These are phyloP conservation scores for Chlorodrepanis virens DNA, from an alignment of 2,113 vertebrate species.

Conservation along the genomic window DNA sequence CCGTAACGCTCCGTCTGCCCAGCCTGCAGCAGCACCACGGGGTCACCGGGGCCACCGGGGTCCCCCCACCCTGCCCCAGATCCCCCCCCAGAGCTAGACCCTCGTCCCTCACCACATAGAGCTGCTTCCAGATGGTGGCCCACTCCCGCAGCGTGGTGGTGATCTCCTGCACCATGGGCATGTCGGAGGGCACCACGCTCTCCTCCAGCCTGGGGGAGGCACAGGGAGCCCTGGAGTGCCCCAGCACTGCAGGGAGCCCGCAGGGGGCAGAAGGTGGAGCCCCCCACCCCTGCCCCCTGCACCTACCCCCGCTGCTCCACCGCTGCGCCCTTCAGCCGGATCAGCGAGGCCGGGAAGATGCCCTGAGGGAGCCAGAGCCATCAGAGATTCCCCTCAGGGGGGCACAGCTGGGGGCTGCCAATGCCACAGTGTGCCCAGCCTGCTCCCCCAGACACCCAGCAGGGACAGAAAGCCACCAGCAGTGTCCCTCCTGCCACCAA, in stretches of 20 bases:
- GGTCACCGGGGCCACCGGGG: fast-evolving
- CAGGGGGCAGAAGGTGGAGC: fast-evolving
- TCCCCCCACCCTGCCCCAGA: fast-evolving
- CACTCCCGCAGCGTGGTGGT: slow-evolving; percentile 66
- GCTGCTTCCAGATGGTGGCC: slow-evolving; percentile 66
- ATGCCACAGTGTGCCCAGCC: background rate
- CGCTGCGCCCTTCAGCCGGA: slow-evolving; percentile 9
- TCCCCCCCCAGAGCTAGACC: fast-evolving
- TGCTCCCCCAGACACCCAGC: background rate
- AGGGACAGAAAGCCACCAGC: background rate
- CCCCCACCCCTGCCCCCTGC: background rate
- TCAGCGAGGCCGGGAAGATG: slow-evolving; percentile 59
- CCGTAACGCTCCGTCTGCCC: slow-evolving; percentile 10
- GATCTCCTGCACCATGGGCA: slow-evolving; percentile 67
- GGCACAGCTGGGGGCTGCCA: background rate
- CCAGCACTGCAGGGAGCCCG: fast-evolving
- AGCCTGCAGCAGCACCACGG: fast-evolving
- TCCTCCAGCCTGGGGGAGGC: background rate
- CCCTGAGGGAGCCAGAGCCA: background rate
- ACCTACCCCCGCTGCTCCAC: slow-evolving; percentile 48
- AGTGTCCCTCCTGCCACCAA: fast-evolving
- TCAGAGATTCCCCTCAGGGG: fast-evolving
- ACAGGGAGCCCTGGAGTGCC: background rate
- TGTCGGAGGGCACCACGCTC: background rate
- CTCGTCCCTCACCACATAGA: slow-evolving; percentile 14